Evolutionary conservation across 2,113 vertebrate species (phyloP).

Genomic region (Arizona elegans): DNA sequence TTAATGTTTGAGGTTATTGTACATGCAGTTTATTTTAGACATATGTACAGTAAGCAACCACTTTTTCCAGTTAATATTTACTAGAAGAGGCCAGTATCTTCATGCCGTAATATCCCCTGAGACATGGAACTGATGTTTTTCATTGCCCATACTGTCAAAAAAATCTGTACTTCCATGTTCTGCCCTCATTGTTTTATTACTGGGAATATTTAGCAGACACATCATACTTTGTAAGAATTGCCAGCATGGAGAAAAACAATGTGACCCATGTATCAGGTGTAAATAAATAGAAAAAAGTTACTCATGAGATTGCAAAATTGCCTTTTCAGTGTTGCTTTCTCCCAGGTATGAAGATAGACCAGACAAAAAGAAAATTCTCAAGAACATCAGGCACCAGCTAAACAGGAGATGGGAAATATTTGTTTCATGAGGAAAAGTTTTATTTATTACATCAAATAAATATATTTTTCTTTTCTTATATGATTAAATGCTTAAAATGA

Average conservation of each 20-base stretch:
- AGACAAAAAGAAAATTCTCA: neutral
- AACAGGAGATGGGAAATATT: neutral
- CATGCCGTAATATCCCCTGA: neutral
- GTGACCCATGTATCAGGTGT: neutral
- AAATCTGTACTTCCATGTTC: neutral
- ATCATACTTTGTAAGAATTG: neutral
- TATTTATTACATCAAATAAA: neutral
- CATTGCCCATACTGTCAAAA: neutral
- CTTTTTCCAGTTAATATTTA: slow-evolving; percentile 28
- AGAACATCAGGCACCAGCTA: neutral
- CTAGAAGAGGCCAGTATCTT: neutral
- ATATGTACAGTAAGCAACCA: neutral
- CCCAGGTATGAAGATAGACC: neutral
- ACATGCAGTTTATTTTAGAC: slow-evolving; percentile 38
- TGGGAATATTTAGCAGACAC: neutral
- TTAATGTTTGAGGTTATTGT: slow-evolving; percentile 44
- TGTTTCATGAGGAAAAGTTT: neutral
- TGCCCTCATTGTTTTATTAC: slow-evolving; percentile 6
- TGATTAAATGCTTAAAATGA: neutral
- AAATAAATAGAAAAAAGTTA: neutral
- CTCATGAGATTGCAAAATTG: neutral
- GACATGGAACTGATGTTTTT: slow-evolving; percentile 4
- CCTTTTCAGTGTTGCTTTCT: neutral
- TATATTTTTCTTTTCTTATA: neutral
- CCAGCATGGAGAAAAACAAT: neutral